These are phyloP conservation scores for Gallinago jamesoni DNA, from an alignment of 2,113 vertebrate genomes.

Conservation along the genomic window DNA sequence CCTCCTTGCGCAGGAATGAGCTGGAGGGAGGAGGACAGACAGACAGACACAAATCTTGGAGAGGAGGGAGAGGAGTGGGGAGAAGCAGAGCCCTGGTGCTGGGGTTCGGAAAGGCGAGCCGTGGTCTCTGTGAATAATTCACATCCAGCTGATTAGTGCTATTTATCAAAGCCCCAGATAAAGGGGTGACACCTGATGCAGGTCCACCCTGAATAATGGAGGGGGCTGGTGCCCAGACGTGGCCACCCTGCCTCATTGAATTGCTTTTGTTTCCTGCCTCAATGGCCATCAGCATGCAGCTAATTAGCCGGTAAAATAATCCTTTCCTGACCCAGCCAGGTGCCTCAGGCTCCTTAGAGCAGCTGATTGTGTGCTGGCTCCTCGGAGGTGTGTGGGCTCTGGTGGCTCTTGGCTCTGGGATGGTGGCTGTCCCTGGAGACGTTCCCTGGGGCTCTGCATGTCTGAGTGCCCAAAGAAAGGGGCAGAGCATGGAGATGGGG, in stretches of 20 bases:
- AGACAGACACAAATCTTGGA: background rate
- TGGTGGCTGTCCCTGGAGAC: rapidly evolving
- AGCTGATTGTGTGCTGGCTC: background rate
- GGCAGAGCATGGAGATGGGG: background rate
- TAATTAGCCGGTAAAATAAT: slow-evolving; percentile 21
- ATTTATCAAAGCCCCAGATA: background rate
- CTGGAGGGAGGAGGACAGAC: background rate
- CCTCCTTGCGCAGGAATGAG: background rate
- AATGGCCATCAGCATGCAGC: background rate
- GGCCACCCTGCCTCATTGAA: background rate
- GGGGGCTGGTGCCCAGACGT: rapidly evolving
- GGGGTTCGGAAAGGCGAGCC: background rate
- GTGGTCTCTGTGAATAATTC: background rate
- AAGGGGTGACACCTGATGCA: background rate
- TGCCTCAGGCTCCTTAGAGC: background rate
- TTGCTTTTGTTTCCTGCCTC: background rate
- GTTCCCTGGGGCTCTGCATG: rapidly evolving
- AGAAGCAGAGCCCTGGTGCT: background rate
- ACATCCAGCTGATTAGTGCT: background rate
- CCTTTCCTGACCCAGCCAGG: background rate
- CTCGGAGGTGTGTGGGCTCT: background rate
- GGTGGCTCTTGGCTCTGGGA: background rate
- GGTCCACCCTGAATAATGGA: background rate
- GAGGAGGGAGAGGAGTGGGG: background rate
- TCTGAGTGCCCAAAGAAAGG: background rate